Evolutionary conservation across 2,113 vertebrate genomes (phyloP), one percentile per base, ranked within the genome.

Genomic region (Ciconia stormi): DNA sequence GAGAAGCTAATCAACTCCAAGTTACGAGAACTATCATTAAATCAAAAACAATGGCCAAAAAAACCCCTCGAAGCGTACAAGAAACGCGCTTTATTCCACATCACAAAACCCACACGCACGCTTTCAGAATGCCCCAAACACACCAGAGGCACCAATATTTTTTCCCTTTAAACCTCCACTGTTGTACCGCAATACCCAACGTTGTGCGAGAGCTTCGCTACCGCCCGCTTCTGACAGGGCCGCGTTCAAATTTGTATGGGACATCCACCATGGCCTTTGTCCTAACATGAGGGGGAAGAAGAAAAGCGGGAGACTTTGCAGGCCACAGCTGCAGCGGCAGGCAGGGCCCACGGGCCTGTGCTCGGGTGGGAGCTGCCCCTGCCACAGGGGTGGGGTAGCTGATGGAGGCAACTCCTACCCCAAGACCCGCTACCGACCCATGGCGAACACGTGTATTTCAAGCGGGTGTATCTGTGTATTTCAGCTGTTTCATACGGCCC

Each of bases 221-320:
- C 4, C 0, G 15, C 18, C 70, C 1, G 30, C 1, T 21, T 9
- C 65, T 20, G 40, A 7, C 30, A 9, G 44, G 30, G 42, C 30
- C 22, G 5, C 16, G 0, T 4, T 3, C 46, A 4, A 2, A 6
- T 7, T 4, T 5, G 16, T 0, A 2, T 0, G 13, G 62, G 11
- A 11, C 8, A 6, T 1, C 55, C 55, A 11, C 13, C 55, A 13
- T 0, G 3, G 12, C 30, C 25, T 1, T 2, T 0, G 23, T 2
- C 17, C 47, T 6, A 6, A 3, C 1, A 7, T 0, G 38, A 13
- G 10, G 49, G 13, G 36, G 7, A 11, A 26, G 3, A 8, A 14
- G 11, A 5, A 3, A 30, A 15, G 15, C 32, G 13, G 30, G 6
- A 16, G 36, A 0, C 16, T 13, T 8, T 4, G 4, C 23, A 4